These are phyloP conservation scores for Tryphoninae sp. DNA, from an alignment of 2,888 invertebrate genomes.

Conservation along the genomic window DNA sequence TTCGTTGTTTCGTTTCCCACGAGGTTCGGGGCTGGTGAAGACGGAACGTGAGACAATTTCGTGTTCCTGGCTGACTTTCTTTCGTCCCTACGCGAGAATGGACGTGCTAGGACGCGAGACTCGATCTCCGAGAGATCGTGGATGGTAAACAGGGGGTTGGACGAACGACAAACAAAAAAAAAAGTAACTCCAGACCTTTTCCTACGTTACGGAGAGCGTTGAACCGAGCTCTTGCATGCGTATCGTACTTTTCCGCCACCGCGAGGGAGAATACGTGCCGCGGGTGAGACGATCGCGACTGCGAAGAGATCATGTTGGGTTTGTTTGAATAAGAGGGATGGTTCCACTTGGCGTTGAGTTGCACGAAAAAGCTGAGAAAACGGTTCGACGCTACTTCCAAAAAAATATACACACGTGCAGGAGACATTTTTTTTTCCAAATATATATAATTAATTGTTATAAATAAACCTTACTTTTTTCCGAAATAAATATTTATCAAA, in stretches of 20 bases:
- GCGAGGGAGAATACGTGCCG: conserved; percentile 33
- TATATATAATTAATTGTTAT: not conserved
- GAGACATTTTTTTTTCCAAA: too few relatives aligned
- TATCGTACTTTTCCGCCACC: conserved; percentile 35
- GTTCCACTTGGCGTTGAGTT: not conserved
- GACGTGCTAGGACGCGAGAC: too few relatives aligned
- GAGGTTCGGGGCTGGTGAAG: not conserved
- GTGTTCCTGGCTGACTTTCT: conserved; percentile 59
- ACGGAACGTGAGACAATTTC: conserved; percentile 61
- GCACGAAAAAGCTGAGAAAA: too few relatives aligned
- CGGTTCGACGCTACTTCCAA: too few relatives aligned
- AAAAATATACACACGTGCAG: too few relatives aligned
- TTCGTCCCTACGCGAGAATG: not conserved
- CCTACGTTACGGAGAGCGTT: conserved; percentile 21
- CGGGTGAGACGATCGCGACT: conserved; percentile 41
- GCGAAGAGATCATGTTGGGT: conserved; percentile 57
- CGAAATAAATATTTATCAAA: too few relatives aligned
- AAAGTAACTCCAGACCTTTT: too few relatives aligned
- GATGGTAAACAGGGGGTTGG: too few relatives aligned
- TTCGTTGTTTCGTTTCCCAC: too few relatives aligned
- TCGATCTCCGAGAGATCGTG: too few relatives aligned
- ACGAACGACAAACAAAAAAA: too few relatives aligned
- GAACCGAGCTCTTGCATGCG: conserved; percentile 48
- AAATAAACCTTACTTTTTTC: not conserved
- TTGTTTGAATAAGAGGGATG: conserved; percentile 66